Evolutionary conservation across 2,888 invertebrate genomes (phyloP).

Genomic region (Eupithecia subfuscata): DNA sequence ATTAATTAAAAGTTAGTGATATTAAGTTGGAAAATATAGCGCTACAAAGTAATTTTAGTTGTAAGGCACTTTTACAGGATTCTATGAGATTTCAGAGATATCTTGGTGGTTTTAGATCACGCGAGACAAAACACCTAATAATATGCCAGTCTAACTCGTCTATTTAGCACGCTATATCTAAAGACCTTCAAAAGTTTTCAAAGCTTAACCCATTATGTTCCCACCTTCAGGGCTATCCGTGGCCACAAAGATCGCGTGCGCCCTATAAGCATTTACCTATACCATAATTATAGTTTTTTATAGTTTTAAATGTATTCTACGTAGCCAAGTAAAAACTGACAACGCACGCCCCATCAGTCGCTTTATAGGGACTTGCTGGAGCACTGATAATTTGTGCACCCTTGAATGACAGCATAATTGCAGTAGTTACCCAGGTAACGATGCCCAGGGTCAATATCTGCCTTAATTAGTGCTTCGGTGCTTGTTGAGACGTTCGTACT

Average conservation of each 20-base stretch:
- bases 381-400: conserved; percentile 49
- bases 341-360: conserved; percentile 44
- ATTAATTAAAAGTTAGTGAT: not conserved
- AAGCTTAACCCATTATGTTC: not conserved
- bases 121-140: not conserved
- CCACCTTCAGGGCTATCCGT: not conserved
- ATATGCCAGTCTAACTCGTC: not conserved
- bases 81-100: not conserved
- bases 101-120: not conserved
- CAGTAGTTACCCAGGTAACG: conserved; percentile 43
- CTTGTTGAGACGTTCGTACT: conserved; percentile 21
- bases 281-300: conserved; percentile 28
- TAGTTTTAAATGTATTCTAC: conserved; percentile 29
- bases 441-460: conserved; percentile 38
- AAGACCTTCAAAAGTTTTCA: not conserved
- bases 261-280: conserved; percentile 22
- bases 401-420: conserved; percentile 53
- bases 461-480: conserved; percentile 30
- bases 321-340: conserved; percentile 40
- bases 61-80: not conserved
- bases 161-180: not conserved
- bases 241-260: conserved; percentile 34
- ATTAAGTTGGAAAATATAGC: not conserved
- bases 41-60: not conserved
- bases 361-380: conserved; percentile 35